Evolutionary conservation across 2,888 invertebrate genomes (phyloP), one percentile per base, ranked within the genome.

Genomic region (Sminthurides aquaticus): DNA sequence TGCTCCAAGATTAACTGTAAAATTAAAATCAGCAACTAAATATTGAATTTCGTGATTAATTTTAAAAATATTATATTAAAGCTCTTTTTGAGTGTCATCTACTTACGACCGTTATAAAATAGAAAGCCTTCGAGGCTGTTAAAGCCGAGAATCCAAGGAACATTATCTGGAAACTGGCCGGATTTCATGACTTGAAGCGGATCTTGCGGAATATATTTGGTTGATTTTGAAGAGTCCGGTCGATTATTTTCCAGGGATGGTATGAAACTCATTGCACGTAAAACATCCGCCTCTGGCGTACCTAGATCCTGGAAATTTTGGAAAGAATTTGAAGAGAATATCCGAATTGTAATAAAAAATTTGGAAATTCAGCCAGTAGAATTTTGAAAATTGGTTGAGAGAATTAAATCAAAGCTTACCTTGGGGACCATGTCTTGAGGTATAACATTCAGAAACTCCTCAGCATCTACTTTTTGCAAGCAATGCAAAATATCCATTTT

Each of bases 231-330:
- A 1, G 64, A 24, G 3, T 52, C 2, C 1, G 15, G 3, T 52
- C 64, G n/a, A 1, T 49, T 29, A 1, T 57, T 26, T 27, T 64
- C 64, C 1, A 64, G 24, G 11, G 54, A 18, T 15, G 64, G 64
- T 20, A 59, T n/a, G 20, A 59, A 64, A 25, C 64, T 59, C 52
- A 64, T 58, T 2, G 59, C 52, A 54, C n/a, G 58, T 1, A 64
- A 25, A 1, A 26, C 49, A n/a, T 54, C 52, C 18, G 3, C 28
- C 22, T 52, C 22, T 52, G 8, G 5, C 3, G 52, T 18, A 8
- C 52, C 52, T 8, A 52, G 8, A 20, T 52, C 52, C 52, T 52
- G 18, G 5, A 52, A 20, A 22, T 15, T 15, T 5, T 22, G 22
- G 18, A 8, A 52, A 20, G 18, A 18, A n/a, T n/a, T n/a, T n/a